Evolutionary conservation across 2,797 vertebrate genomes (phyloP).

Genomic region (Fundulus diaphanus): DNA sequence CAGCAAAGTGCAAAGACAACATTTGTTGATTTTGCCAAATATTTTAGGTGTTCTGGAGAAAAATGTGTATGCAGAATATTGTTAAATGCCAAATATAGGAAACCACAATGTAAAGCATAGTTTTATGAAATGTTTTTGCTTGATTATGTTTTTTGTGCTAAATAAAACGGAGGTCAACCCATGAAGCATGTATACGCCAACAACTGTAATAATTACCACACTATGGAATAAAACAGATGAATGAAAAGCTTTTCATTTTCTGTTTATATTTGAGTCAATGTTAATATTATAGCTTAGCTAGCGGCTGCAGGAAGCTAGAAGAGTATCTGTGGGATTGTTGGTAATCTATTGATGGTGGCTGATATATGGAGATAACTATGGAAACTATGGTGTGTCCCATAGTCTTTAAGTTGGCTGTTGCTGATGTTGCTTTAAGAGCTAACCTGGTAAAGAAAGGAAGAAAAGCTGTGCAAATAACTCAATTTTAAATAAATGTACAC

Average conservation of each 20-base stretch:
- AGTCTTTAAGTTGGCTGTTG: background rate
- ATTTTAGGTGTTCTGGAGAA: background rate
- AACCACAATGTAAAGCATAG: background rate
- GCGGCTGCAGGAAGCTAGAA: too few species aligned
- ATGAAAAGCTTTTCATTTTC: background rate
- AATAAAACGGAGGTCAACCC: background rate
- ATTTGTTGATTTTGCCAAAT: background rate
- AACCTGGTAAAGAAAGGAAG: background rate
- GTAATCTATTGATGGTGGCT: background rate
- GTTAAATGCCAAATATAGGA: background rate
- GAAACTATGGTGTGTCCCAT: background rate
- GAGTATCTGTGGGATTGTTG: background rate
- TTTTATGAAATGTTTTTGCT: background rate
- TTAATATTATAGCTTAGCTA: background rate
- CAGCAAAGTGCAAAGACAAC: background rate
- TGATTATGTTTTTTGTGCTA: background rate
- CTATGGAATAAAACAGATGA: background rate
- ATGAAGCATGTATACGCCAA: accelerated
- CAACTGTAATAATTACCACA: background rate
- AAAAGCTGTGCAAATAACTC: background rate
- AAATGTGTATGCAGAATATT: background rate
- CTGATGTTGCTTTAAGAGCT: background rate
- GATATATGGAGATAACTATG: background rate
- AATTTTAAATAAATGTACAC: background rate
- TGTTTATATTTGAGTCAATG: background rate